Evolutionary conservation across 2,888 invertebrate species (phyloP).

Genomic region (Pseudolycoriella hygida): DNA sequence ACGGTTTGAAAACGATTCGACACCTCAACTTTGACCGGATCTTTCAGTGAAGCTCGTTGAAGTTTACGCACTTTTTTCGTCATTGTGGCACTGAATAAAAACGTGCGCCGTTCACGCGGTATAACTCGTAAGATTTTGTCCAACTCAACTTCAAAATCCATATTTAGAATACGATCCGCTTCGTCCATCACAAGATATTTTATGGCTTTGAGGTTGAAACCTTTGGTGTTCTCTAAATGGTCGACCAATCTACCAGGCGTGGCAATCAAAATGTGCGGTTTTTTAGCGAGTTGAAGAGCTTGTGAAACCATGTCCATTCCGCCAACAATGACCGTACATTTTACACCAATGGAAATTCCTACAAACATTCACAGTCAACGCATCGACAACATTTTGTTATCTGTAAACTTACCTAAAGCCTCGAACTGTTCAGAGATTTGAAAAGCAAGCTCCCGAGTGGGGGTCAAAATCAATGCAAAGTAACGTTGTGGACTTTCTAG

Average conservation of each 20-base stretch:
- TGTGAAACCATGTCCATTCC: slow-evolving; percentile 98
- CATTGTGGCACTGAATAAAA: slow-evolving; percentile 98
- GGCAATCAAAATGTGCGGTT: slow-evolving; percentile 93
- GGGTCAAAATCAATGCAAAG: slow-evolving; percentile 85
- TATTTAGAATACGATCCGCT: slow-evolving; percentile 94
- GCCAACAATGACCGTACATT: slow-evolving; percentile 92
- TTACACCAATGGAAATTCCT: slow-evolving; percentile 82
- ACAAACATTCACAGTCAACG: slow-evolving; percentile 7
- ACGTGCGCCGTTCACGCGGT: slow-evolving; percentile 80
- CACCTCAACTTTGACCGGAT: slow-evolving; percentile 92
- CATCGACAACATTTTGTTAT: too few species aligned
- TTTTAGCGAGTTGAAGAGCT: slow-evolving; percentile 74
- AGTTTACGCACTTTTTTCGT: slow-evolving; percentile 93
- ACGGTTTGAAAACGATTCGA: slow-evolving; percentile 97
- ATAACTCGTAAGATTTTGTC: slow-evolving; percentile 83
- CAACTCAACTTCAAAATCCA: slow-evolving; percentile 97
- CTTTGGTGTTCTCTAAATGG: slow-evolving; percentile 95
- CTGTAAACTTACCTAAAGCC: slow-evolving; percentile 54
- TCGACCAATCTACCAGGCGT: slow-evolving; percentile 92
- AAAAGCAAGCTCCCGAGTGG: slow-evolving; percentile 93
- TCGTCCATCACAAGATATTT: slow-evolving; percentile 97
- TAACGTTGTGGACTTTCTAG: slow-evolving; percentile 84
- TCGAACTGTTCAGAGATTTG: slow-evolving; percentile 98
- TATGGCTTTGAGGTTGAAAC: slow-evolving; percentile 76
- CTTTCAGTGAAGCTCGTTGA: slow-evolving; percentile 81